Evolutionary conservation across 2,113 vertebrate species (phyloP).

Genomic region (Sterna hirundo): DNA sequence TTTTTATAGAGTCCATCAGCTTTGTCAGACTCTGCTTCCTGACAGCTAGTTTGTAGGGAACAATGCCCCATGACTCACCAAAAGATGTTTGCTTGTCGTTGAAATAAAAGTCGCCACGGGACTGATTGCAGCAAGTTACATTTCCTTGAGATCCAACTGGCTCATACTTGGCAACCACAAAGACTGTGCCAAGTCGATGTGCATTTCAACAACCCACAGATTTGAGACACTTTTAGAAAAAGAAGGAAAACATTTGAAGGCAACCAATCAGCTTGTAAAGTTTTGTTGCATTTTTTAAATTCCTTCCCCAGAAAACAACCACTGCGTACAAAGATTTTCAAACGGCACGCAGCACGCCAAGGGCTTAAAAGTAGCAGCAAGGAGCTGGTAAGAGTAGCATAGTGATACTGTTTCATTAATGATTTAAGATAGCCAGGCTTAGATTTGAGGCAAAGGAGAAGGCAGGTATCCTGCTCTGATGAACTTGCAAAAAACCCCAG

Average conservation of each 20-base stretch:
- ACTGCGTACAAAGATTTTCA: background rate
- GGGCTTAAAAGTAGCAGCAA: background rate
- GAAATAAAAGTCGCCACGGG: background rate
- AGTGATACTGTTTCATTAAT: background rate
- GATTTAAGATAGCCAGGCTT: background rate
- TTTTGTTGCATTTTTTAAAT: background rate
- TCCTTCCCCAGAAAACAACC: background rate
- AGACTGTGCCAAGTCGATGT: background rate
- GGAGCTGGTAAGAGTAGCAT: background rate
- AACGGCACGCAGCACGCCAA: background rate
- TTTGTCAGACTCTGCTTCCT: constrained; percentile 29
- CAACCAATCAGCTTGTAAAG: constrained; percentile 6
- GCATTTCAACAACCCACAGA: background rate
- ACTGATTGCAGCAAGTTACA: background rate
- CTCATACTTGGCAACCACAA: background rate
- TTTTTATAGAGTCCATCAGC: background rate
- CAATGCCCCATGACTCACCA: constrained; percentile 38
- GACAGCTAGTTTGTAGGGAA: background rate
- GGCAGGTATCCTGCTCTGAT: background rate
- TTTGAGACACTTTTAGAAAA: background rate
- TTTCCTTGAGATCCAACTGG: constrained; percentile 20
- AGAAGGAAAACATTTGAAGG: background rate
- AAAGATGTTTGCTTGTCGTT: background rate
- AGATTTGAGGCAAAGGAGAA: background rate
- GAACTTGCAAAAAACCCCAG: background rate